Evolutionary conservation across 1,140 invertebrate species (phyloP).

Genomic region (Ruditapes philippinarum): DNA sequence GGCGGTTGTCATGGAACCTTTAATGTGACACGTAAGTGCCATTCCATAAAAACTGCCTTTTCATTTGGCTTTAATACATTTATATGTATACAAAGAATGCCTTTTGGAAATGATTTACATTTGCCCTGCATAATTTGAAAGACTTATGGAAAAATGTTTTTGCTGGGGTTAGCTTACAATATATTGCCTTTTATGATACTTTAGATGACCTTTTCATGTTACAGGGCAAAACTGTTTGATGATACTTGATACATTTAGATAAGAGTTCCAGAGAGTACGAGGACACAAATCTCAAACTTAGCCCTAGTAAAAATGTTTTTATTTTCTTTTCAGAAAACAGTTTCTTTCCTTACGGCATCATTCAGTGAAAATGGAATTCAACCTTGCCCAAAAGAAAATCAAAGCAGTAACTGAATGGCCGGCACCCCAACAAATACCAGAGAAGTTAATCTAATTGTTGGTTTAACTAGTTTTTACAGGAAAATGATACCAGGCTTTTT

Average conservation of each 20-base stretch:
- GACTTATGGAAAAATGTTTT: conserved; percentile 11
- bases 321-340: conserved; percentile 31
- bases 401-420: conserved; percentile 64
- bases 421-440: conserved; percentile 74
- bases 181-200: conserved; percentile 32
- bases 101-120: conserved; percentile 29
- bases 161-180: not conserved
- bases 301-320: conserved; percentile 58
- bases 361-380: conserved; percentile 49
- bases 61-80: not conserved
- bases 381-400: conserved; percentile 49
- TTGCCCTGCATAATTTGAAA: not conserved
- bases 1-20: too few relatives aligned
- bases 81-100: conserved; percentile 28
- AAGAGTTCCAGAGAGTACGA: conserved; percentile 64
- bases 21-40: too few relatives aligned
- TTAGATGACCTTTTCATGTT: conserved; percentile 68
- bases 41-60: too few relatives aligned
- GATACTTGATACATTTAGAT: conserved; percentile 62
- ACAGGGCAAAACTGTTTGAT: conserved; percentile 59
- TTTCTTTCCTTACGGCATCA: conserved; percentile 63
- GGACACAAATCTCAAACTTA: conserved; percentile 58
- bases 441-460: conserved; percentile 86
- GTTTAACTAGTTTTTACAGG: conserved; percentile 82
- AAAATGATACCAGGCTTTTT: conserved; percentile 82